Evolutionary conservation across 2,113 vertebrate species (phyloP).

Genomic region (Myanophis thanlyinensis): DNA sequence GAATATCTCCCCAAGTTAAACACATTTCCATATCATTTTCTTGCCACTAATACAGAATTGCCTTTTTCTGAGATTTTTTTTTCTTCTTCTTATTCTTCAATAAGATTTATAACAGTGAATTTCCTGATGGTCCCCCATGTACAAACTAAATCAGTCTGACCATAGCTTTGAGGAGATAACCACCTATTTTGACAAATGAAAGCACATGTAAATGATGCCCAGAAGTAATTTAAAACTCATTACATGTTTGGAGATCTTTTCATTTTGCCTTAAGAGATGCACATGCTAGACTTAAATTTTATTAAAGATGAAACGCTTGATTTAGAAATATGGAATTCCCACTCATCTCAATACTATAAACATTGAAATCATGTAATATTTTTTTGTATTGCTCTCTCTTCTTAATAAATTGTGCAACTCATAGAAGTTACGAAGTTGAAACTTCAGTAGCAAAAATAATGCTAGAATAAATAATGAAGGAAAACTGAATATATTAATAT

Average conservation of each 20-base stretch:
- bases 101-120: background rate
- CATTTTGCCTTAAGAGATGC: background rate
- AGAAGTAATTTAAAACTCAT: background rate
- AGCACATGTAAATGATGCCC: background rate
- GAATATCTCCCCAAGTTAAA: background rate
- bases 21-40: background rate
- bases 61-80: background rate
- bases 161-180: background rate
- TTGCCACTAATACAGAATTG: background rate
- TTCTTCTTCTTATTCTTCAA: background rate
- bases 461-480: background rate
- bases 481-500: conserved; percentile 6
- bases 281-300: background rate
- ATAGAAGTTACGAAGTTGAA: background rate
- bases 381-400: background rate
- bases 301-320: background rate
- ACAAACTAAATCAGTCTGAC: background rate
- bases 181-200: background rate
- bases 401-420: background rate
- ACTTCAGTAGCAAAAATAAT: background rate
- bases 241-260: background rate
- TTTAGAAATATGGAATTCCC: background rate
- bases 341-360: background rate
- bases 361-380: background rate
- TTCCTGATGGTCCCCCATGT: background rate